phyloP scores from a whole-genome alignment of 2,113 vertebrate genomes.

The Neodon shergylaensis region DNA sequence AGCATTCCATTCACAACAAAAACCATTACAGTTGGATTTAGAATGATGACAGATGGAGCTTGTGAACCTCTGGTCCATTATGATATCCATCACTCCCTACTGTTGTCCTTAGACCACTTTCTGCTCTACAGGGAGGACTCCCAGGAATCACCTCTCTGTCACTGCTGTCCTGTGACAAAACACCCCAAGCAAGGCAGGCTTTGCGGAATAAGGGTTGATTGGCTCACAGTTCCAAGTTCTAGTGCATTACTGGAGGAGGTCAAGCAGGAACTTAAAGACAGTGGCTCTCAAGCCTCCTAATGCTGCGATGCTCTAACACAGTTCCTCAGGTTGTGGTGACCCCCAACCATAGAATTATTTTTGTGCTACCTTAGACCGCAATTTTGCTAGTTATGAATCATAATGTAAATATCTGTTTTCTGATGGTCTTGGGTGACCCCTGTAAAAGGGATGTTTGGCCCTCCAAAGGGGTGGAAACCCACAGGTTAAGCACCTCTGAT shows the following conservation, averaged over 20 bases:
- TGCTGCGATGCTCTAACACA: neutral
- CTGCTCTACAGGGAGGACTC: neutral
- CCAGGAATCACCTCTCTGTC: neutral
- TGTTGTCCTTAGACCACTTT: neutral
- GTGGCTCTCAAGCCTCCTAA: neutral
- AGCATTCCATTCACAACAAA: neutral
- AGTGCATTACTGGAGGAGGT: neutral
- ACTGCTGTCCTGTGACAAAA: neutral
- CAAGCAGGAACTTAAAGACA: neutral
- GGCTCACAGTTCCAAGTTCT: neutral
- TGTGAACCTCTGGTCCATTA: neutral
- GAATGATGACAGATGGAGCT: neutral
- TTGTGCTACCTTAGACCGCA: neutral
- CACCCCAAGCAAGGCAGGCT: neutral
- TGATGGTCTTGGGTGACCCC: neutral
- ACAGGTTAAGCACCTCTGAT: neutral
- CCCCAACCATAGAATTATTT: neutral
- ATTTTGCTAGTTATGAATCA: neutral
- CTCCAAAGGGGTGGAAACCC: neutral
- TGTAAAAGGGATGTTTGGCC: neutral
- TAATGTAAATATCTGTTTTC: neutral
- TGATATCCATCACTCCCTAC: neutral
- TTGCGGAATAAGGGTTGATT: neutral
- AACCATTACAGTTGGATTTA: neutral
- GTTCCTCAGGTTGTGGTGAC: neutral